Evolutionary conservation across 2,888 invertebrate genomes (phyloP), one percentile per base, ranked within the genome.

Genomic region (Volucella zonaria): DNA sequence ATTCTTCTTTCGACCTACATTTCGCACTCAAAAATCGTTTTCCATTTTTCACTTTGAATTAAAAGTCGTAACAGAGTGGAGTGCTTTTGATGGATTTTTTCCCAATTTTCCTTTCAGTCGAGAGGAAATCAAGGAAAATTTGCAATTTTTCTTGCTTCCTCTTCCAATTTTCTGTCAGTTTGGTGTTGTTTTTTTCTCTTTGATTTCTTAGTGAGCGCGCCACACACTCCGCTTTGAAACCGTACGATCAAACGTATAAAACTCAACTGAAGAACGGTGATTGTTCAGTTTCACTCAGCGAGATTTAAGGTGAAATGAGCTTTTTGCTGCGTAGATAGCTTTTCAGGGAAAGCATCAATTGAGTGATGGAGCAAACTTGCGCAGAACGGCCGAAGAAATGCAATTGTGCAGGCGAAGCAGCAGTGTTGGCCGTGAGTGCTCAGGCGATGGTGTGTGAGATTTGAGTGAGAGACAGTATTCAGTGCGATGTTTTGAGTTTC

Each of bases 1-100:
- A 43, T 76, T 68, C 68, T 73, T 81, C 73, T 77, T 85, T 68
- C 66, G 80, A 81, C 77, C 71, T 80, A 85, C 85, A 85, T 85
- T 85, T 67, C 64, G 56, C 73, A 85, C 52, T 77, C 42, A 71
- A 64, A 15, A n/a, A 9, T 43, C 11, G 62, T 49, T 38, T 1
- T 45, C 2, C 43, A 49, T 59, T 58, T 70, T 59, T 40, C 42
- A 11, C 40, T 43, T 47, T 8, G 1, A 9, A 52, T 18, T 23
- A 4, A 31, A 54, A 66, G 40, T 42, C 51, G 51, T 6, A 31
- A 31, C 31, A 42, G 40, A 51, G 18, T 4, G 6, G 11, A 58
- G 14, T 15, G 4, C 6, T 1, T 49, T 6, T 61, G 23, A 43
- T 12, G 42, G 9, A 18, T 23, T 40, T 47, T 47, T 38, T 18